phyloP scores from a whole-genome alignment of 2,888 invertebrate species.

The Sesia bembeciformis region DNA sequence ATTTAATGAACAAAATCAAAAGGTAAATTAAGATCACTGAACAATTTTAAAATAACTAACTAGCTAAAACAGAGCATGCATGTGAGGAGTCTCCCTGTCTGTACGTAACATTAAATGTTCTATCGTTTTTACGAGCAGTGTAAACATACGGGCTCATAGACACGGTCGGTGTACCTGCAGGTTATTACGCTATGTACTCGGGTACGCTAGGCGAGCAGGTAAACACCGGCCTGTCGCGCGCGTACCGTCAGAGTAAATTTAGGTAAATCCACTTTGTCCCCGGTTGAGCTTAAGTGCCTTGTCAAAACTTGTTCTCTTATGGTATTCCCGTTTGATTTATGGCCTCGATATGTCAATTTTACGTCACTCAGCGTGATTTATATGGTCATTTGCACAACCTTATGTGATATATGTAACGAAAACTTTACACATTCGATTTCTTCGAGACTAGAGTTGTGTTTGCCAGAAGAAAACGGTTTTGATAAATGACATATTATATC shows the following conservation, averaged over 20 bases:
- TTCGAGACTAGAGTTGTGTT: not conserved
- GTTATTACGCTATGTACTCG: not conserved
- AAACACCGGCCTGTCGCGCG: not conserved
- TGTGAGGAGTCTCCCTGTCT: too few species aligned
- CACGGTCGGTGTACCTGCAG: not conserved
- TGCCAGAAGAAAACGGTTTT: not conserved
- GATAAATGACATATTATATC: not conserved
- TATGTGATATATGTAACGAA: not conserved
- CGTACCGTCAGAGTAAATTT: conserved; percentile 16
- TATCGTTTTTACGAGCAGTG: not conserved
- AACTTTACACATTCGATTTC: not conserved
- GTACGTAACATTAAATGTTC: too few species aligned
- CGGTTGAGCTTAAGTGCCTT: conserved; percentile 50
- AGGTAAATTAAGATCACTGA: too few species aligned
- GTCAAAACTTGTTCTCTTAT: conserved; percentile 65
- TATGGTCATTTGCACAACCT: conserved; percentile 34
- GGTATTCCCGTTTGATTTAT: conserved; percentile 64
- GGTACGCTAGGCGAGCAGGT: not conserved
- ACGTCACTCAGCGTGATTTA: conserved; percentile 65
- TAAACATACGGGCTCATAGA: not conserved
- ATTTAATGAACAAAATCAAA: too few species aligned
- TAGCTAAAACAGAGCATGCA: too few species aligned
- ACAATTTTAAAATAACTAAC: too few species aligned
- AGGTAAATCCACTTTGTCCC: conserved; percentile 46
- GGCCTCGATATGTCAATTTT: conserved; percentile 66